Percentiles rank a stretch among this genome's conserved stretches.
These are phyloP conservation scores for Xylocampa areola DNA, from an alignment of 2,888 invertebrate species.

Conservation along the genomic window DNA sequence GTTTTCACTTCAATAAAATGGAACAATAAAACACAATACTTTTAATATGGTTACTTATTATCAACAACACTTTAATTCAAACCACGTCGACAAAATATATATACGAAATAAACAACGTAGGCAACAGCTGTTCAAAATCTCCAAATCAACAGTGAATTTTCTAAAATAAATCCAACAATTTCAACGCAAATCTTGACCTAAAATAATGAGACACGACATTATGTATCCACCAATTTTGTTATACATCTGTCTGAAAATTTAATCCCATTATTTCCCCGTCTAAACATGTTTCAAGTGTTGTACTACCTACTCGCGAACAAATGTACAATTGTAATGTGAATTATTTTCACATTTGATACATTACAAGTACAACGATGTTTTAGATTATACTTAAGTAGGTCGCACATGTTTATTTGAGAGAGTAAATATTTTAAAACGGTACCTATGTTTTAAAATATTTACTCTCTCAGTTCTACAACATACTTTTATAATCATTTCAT, in stretches of 20 bases:
- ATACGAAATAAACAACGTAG: constrained; percentile 18
- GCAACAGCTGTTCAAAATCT: constrained; percentile 17
- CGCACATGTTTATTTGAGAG: constrained; percentile 12
- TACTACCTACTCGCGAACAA: constrained; percentile 40
- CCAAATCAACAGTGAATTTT: constrained; percentile 1
- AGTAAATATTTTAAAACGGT: constrained; percentile 11
- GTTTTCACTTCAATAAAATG: too few relatives aligned
- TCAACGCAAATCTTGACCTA: constrained; percentile 44
- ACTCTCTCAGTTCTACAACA: too few relatives aligned
- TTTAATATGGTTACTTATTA: too few relatives aligned
- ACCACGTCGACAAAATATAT: constrained; percentile 13
- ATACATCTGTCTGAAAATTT: constrained; percentile 57
- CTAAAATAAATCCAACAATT: constrained; percentile 26
- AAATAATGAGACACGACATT: constrained; percentile 49
- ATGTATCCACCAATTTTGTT: constrained; percentile 50
- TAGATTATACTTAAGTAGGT: constrained; percentile 32
- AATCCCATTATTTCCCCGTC: constrained; percentile 58
- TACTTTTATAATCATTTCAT: too few relatives aligned
- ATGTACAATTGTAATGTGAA: constrained; percentile 41
- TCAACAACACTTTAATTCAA: not conserved
- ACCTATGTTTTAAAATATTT: too few relatives aligned
- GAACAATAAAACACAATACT: too few relatives aligned
- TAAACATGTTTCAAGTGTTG: constrained; percentile 38
- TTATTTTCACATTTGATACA: constrained; percentile 47
- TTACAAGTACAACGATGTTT: constrained; percentile 24